phyloP scores from a whole-genome alignment of 2,888 invertebrate genomes.

The Caenorhabditis sp. region DNA sequence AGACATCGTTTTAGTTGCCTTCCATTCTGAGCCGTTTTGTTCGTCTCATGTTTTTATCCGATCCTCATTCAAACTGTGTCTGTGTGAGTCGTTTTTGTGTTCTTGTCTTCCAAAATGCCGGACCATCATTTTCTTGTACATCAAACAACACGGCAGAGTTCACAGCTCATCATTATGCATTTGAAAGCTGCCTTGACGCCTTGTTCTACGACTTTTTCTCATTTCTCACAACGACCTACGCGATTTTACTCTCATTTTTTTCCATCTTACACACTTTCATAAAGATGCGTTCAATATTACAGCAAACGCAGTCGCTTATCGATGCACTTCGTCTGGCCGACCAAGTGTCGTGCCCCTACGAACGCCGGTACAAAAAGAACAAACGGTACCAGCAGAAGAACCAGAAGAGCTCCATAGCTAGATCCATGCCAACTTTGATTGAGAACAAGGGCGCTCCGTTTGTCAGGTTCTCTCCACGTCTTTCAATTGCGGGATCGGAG shows the following conservation, averaged over 20 bases:
- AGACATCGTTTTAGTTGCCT: constrained; percentile 12
- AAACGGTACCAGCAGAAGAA: constrained; percentile 36
- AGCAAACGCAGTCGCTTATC: constrained; percentile 65
- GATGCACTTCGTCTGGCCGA: constrained; percentile 65
- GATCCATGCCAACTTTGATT: constrained; percentile 55
- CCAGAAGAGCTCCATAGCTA: constrained; percentile 34
- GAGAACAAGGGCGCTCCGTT: constrained; percentile 32
- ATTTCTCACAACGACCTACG: constrained; percentile 14
- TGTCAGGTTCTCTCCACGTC: constrained; percentile 26
- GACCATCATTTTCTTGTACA: constrained; percentile 5
- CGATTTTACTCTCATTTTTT: neutral
- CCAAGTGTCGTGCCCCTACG: constrained; percentile 67
- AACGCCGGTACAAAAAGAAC: constrained; percentile 54
- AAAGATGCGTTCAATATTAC: constrained; percentile 16
- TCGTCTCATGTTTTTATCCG: constrained; percentile 8
- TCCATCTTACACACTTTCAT: neutral
- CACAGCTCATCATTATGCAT: constrained; percentile 53
- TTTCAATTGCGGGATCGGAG: constrained; percentile 35
- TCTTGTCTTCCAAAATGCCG: constrained; percentile 18
- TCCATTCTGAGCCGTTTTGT: constrained; percentile 1
- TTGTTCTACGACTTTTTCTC: constrained; percentile 1
- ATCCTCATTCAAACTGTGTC: constrained; percentile 24
- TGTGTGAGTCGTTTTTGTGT: constrained; percentile 7
- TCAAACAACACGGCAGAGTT: constrained; percentile 28
- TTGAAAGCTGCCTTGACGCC: constrained; percentile 45